These are phyloP conservation scores for Cebus imitator DNA, from an alignment of 2,113 vertebrate genomes.

Conservation along the genomic window DNA sequence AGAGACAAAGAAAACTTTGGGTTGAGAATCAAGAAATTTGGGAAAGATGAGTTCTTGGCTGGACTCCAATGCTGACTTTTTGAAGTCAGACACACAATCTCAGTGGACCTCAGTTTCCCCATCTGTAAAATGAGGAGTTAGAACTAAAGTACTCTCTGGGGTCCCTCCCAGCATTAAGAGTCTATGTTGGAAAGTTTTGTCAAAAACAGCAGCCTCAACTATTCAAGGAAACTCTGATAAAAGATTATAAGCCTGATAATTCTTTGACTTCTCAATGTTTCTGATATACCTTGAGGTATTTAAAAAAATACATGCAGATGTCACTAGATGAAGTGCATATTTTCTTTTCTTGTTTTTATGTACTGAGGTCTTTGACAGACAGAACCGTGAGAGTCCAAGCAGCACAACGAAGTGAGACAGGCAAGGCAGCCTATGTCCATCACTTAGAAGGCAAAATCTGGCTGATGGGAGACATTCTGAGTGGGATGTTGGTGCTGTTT, in stretches of 20 bases:
- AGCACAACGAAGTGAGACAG: not conserved
- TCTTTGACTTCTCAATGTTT: not conserved
- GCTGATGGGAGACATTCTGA: not conserved
- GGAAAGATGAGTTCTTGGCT: not conserved
- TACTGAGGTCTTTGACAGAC: not conserved
- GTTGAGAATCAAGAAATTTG: not conserved
- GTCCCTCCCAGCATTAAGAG: too few species aligned
- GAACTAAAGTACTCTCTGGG: not conserved
- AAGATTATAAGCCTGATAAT: not conserved
- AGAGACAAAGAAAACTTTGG: not conserved
- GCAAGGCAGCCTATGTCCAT: not conserved
- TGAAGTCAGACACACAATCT: not conserved
- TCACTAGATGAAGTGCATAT: not conserved
- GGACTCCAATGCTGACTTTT: not conserved
- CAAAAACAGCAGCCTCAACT: not conserved
- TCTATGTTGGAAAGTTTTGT: not conserved
- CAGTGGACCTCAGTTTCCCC: not conserved
- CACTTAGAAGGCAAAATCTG: not conserved
- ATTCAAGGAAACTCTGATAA: not conserved
- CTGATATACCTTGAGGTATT: not conserved
- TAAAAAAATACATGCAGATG: not conserved
- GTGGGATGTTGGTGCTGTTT: not conserved
- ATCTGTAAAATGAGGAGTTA: not conserved
- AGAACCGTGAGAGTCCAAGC: not conserved
- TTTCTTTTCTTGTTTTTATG: not conserved